Evolutionary conservation across 2,113 vertebrate species (phyloP), one percentile per base, ranked within the genome.

Genomic region (Galemys pyrenaicus): DNA sequence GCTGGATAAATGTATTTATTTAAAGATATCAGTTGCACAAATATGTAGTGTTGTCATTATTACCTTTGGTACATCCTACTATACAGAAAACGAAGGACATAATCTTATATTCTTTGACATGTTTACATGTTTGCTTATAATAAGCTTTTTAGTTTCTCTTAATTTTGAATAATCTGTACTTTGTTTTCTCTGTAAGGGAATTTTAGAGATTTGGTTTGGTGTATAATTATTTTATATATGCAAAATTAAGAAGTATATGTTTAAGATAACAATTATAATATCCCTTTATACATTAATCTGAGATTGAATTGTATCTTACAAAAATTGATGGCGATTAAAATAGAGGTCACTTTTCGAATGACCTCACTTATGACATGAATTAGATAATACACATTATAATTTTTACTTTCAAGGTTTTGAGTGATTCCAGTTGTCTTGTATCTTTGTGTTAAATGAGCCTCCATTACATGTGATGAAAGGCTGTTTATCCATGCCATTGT

Each of bases 1-100:
- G 49, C 84, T 73, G 86, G 0, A 2, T 95, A 84, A 95, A 96
- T 97, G 75, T 93, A 9, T 71, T 97, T 85, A 89, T 68, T 71
- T 30, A 62, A 30, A 95, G 96, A 20, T 75, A 89, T 90, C 73
- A 90, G n/a, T 88, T 95, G 83, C 86, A 96, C 54, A 46, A 95
- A 97, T 88, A 58, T 54, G 30, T 26, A 58, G 5, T 32, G 70
- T 92, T 92, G 74, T 22, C n/a, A 39, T 85, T 88, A 68, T 86
- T 96, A 79, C 62, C 32, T 9, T 95, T 60, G 94, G 68, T 58
- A 8, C 46, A 88, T 77, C 26, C 78, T 20, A 11, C 93, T 62
- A 28, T 62, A 62, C 60, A 62, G 10, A 62, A 30, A 4, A 62
- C 8, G 6, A 24, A 22, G 20, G 20, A 7, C 0, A 77, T 1